Evolutionary conservation across 2,113 vertebrate genomes (phyloP), one percentile per base, ranked within the genome.

Genomic region (Sorex fumeus): DNA sequence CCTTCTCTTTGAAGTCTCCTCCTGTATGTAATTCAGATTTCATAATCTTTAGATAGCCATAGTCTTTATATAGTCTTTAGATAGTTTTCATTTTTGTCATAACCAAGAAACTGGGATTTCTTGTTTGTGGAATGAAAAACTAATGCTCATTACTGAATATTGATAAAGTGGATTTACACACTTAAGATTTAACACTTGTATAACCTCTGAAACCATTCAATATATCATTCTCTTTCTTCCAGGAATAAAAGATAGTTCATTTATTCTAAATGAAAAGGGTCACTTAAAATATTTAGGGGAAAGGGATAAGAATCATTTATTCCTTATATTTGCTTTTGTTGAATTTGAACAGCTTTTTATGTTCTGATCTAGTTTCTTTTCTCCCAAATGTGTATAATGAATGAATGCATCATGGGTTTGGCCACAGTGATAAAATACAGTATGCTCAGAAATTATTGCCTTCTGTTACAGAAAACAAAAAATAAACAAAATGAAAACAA

Each of bases 401-500:
- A 87, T 32, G 78, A 91, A 45, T 19, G 1, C 6, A 11, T 34
- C 53, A 70, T 87, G 27, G 28, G 69, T 92, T 83, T 88, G 71
- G 18, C 40, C 40, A 66, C 47, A 62, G 19, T 12, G 77, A 34
- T 88, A 82, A 84, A 94, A 34, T 47, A 3, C n/a, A 80, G 21
- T 71, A 8, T 79, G 78, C 71, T 75, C 70, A 50, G 13, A 82
- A 85, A 78, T 81, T 70, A 88, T 18, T 92, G 72, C 62, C 69
- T 84, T 95, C 69, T 84, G 2, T 30, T 80, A 78, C 57, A 10
- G 82, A 43, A 53, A 25, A 21, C 75, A 81, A 76, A 77, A 47
- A 18, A 25, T 81, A 81, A 74, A 62, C 3, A 60, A 81, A 40
- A 87, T 25, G 66, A 53, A 88, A 93, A 83, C 60, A 72, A 93